Conservation (phyloP, 2,888 invertebrate genomes). For the Mesochorus sp. region DNA sequence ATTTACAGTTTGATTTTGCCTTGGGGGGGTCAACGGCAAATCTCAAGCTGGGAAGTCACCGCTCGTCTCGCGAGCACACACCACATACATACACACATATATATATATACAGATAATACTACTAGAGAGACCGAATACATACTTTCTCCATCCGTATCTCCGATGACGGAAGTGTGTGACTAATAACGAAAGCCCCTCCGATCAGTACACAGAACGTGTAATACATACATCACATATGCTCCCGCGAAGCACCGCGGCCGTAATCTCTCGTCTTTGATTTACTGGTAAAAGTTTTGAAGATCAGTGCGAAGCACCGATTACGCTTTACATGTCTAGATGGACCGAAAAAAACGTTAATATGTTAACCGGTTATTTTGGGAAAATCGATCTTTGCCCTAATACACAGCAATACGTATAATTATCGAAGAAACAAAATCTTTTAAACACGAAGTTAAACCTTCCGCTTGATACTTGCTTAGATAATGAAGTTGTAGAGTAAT, state of each 20-base stretch:
- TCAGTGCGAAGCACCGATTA: too few relatives aligned
- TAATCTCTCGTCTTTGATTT: neutral
- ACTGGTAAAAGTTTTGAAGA: too few relatives aligned
- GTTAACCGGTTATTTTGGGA: too few relatives aligned
- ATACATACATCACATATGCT: constrained; percentile 21
- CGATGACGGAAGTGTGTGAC: constrained; percentile 52
- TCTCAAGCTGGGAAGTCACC: constrained; percentile 25
- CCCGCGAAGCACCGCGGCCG: neutral
- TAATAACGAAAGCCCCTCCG: constrained; percentile 32
- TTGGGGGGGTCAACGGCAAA: neutral
- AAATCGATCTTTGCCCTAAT: too few relatives aligned
- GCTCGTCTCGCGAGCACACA: constrained; percentile 10
- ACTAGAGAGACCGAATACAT: constrained; percentile 59
- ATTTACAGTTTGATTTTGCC: constrained; percentile 12
- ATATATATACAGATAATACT: too few relatives aligned
- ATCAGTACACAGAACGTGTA: neutral
- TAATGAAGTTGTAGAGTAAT: too few relatives aligned
- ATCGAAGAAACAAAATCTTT: too few relatives aligned
- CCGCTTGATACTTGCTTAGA: too few relatives aligned
- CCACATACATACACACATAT: constrained; percentile 24
- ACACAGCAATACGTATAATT: too few relatives aligned
- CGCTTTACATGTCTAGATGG: too few relatives aligned
- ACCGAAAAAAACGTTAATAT: too few relatives aligned
- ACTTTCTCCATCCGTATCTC: constrained; percentile 54
- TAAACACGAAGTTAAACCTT: too few relatives aligned